Conservation (phyloP, 1,140 invertebrate species). For the Bombus picipes region DNA sequence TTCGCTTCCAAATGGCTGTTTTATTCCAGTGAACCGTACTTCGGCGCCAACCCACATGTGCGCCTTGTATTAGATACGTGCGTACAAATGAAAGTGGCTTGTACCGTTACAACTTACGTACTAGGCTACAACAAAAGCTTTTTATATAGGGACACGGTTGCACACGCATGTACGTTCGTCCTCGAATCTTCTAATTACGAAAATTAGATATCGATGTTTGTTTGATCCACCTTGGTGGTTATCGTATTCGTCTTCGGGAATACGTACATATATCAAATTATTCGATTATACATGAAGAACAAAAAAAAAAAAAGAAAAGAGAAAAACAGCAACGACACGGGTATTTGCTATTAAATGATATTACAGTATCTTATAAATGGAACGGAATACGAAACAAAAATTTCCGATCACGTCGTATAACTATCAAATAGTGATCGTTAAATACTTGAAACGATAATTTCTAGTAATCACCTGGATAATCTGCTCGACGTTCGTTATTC, state of each 20-base stretch:
- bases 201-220: neutral
- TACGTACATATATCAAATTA: neutral
- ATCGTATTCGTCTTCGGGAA: neutral
- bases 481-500: neutral
- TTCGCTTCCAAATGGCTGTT: conserved; percentile 12
- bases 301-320: rapidly evolving
- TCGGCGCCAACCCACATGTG: conserved; percentile 67
- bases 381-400: neutral
- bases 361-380: too few relatives aligned
- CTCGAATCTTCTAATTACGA: neutral
- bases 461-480: neutral
- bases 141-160: conserved; percentile 24
- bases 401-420: neutral
- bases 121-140: conserved; percentile 58
- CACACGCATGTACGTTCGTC: conserved; percentile 39
- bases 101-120: conserved; percentile 66
- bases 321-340: neutral
- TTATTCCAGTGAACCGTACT: conserved; percentile 46
- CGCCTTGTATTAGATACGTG: conserved; percentile 66
- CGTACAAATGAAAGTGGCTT: conserved; percentile 71
- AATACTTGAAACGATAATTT: neutral
- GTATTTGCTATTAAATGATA: neutral
- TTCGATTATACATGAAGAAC: neutral
- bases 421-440: neutral
- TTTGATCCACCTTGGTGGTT: neutral